Conservation (phyloP, 2,113 vertebrate genomes). For the Aphyosemion australe region DNA sequence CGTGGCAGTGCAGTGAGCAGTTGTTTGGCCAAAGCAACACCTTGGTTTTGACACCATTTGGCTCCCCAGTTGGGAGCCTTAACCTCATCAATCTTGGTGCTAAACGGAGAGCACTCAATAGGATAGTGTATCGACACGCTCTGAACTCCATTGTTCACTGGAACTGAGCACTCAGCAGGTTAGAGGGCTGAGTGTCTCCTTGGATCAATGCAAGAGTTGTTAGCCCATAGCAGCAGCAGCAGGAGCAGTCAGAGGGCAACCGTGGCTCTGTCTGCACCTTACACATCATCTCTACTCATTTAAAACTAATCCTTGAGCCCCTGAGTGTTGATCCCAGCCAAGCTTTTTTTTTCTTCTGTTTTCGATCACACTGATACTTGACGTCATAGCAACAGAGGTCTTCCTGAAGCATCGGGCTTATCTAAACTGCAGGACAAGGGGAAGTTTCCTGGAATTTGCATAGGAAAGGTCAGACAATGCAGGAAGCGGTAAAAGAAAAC, state of each 20-base stretch:
- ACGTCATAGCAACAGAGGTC: slow-evolving; percentile 14
- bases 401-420: slow-evolving; percentile 21
- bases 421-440: slow-evolving; percentile 16
- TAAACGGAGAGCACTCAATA: slow-evolving; percentile 81
- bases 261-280: slow-evolving; percentile 26
- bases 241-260: slow-evolving; percentile 45
- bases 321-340: slow-evolving; percentile 20
- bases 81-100: slow-evolving; percentile 82
- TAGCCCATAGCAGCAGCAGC: slow-evolving; percentile 62
- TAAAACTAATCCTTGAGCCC: slow-evolving; percentile 37
- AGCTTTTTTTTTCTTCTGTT: slow-evolving; percentile 32
- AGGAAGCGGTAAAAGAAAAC: slow-evolving; percentile 25
- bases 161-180: slow-evolving; percentile 85
- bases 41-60: slow-evolving; percentile 73
- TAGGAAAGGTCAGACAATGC: slow-evolving; percentile 66
- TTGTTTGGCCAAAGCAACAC: slow-evolving; percentile 63
- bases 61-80: slow-evolving; percentile 69
- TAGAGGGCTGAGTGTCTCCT: slow-evolving; percentile 80
- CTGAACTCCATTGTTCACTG: slow-evolving; percentile 80
- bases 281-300: slow-evolving; percentile 33
- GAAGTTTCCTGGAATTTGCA: slow-evolving; percentile 58
- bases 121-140: slow-evolving; percentile 78
- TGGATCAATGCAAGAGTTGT: slow-evolving; percentile 79
- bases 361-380: slow-evolving; percentile 18
- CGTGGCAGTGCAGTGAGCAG: slow-evolving; percentile 16